A percentile compares a stretch with the other conserved stretches of the same genome.
Evolutionary conservation across 2,113 vertebrate genomes (phyloP).

Genomic region (Microtus montanus): DNA sequence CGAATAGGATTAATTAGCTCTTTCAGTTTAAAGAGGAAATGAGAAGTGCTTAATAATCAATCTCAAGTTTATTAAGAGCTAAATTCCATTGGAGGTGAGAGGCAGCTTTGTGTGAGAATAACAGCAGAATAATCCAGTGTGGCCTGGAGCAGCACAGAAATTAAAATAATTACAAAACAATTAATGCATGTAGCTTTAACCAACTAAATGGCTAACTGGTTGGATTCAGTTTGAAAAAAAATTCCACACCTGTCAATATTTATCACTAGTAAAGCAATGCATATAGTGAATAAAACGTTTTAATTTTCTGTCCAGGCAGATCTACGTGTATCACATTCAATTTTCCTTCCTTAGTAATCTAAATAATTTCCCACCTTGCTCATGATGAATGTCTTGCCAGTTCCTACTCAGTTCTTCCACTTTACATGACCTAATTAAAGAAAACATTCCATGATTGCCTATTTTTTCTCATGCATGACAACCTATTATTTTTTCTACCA

Average conservation of each 20-base stretch:
- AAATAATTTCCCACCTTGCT: conserved; percentile 99
- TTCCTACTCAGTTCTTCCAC: conserved; percentile 94
- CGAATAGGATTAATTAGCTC: conserved; percentile 10
- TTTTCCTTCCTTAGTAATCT: conserved; percentile 94
- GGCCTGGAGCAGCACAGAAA: neutral
- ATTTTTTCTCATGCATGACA: conserved; percentile 99
- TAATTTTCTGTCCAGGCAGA: conserved; percentile 87
- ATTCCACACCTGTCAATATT: conserved; percentile 80
- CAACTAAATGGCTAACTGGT: conserved; percentile 39
- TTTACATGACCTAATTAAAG: conserved; percentile 99
- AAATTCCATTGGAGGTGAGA: neutral
- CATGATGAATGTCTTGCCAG: conserved; percentile 99
- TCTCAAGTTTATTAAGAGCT: conserved; percentile 70
- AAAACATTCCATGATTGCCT: conserved; percentile 99
- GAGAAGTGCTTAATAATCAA: conserved; percentile 45
- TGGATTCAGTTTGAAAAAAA: conserved; percentile 49
- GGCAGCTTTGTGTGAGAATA: neutral
- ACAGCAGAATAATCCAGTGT: neutral
- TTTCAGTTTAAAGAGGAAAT: conserved; percentile 56
- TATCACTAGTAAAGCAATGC: conserved; percentile 76
- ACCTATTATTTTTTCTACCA: conserved; percentile 99
- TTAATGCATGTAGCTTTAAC: neutral
- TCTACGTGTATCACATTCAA: conserved; percentile 88
- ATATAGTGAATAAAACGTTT: conserved; percentile 74
- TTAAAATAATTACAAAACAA: conserved; percentile 67